A percentile compares a stretch with the other conserved stretches of the same genome.
These are phyloP conservation scores for Ophraella communa DNA, from an alignment of 2,888 invertebrate genomes.

Conservation along the genomic window DNA sequence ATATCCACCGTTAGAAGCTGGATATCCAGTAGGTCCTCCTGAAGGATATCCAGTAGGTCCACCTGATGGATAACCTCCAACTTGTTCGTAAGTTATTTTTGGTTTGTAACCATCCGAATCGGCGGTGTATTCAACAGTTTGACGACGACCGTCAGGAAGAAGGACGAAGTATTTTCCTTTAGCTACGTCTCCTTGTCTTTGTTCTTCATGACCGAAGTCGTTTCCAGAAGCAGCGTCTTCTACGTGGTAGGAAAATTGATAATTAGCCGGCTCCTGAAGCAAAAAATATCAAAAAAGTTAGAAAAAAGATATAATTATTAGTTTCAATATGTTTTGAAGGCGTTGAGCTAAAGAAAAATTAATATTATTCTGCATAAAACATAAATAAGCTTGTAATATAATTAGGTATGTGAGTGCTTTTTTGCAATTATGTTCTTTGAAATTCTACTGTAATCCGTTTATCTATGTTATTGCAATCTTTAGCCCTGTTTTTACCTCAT, in stretches of 20 bases:
- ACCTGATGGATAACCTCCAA: conserved; percentile 47
- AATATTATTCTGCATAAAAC: too few species aligned
- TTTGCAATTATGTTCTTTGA: too few species aligned
- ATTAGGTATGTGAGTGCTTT: too few species aligned
- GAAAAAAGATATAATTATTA: too few species aligned
- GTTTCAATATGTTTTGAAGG: too few species aligned
- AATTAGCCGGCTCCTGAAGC: conserved; percentile 61
- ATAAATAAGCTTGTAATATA: too few species aligned
- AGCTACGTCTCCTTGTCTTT: conserved; percentile 71
- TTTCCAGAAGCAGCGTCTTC: conserved; percentile 70
- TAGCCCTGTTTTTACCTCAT: too few species aligned
- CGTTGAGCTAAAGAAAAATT: too few species aligned
- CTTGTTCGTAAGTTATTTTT: conserved; percentile 67
- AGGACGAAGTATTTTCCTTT: conserved; percentile 73
- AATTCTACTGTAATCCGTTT: too few species aligned
- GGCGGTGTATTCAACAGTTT: conserved; percentile 71
- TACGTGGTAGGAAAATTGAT: conserved; percentile 73
- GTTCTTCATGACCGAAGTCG: conserved; percentile 73
- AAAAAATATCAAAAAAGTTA: too few species aligned
- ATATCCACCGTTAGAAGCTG: conserved; percentile 23
- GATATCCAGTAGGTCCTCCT: conserved; percentile 45
- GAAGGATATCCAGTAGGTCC: conserved; percentile 42
- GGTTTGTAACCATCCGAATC: conserved; percentile 71
- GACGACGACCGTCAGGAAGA: conserved; percentile 71
- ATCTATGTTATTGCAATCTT: too few species aligned